Conservation (phyloP, 2,888 invertebrate species). For the Deilephila elpenor region DNA sequence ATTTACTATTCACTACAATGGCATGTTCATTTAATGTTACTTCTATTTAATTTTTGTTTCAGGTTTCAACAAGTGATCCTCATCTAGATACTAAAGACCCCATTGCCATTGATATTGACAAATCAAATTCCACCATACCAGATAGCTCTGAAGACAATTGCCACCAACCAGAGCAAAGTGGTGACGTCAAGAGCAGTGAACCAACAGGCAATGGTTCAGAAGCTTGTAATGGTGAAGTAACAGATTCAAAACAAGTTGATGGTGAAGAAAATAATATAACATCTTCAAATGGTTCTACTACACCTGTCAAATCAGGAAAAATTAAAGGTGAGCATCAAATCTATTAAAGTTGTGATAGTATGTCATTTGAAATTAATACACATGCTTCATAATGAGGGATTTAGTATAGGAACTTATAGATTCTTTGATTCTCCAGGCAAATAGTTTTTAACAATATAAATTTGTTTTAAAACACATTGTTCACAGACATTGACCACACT, state of each 20-base stretch:
- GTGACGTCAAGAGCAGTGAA: constrained; percentile 52
- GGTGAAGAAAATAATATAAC: constrained; percentile 76
- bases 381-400: too few relatives aligned
- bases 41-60: constrained; percentile 12
- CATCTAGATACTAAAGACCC: constrained; percentile 54
- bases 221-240: constrained; percentile 76
- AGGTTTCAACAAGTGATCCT: constrained; percentile 80
- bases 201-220: constrained; percentile 58
- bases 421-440: too few relatives aligned
- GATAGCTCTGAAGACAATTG: constrained; percentile 79
- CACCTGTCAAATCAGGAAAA: constrained; percentile 66
- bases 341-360: not conserved
- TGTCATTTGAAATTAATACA: constrained; percentile 18
- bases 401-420: too few relatives aligned
- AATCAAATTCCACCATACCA: constrained; percentile 62
- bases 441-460: too few relatives aligned
- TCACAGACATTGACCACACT: too few relatives aligned
- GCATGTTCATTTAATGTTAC: not conserved
- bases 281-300: constrained; percentile 82
- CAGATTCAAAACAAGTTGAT: constrained; percentile 72
- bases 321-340: constrained; percentile 60
- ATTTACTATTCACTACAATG: too few relatives aligned
- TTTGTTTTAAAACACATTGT: too few relatives aligned
- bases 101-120: constrained; percentile 60
- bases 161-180: constrained; percentile 74